Percentiles rank a stretch among this genome's conserved stretches.
Conservation (phyloP, 2,888 invertebrate species). For the Oscheius myriophilus region DNA sequence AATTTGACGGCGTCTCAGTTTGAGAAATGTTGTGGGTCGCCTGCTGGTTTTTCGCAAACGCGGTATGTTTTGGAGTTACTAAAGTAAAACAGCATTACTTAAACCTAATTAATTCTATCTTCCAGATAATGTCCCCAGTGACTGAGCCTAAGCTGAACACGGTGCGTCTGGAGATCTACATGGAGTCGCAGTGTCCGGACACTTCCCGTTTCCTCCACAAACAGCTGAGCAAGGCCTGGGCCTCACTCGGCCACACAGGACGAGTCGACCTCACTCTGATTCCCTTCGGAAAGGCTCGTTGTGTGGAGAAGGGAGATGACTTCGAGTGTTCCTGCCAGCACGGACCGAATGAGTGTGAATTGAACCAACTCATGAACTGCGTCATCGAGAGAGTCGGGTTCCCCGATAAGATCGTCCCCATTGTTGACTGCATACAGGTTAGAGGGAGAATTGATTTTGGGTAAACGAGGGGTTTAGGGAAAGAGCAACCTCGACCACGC, state of each 20-base stretch:
- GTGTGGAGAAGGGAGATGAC: constrained; percentile 55
- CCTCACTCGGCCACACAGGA: constrained; percentile 47
- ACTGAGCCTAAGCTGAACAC: constrained; percentile 41
- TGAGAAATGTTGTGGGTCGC: too few relatives aligned
- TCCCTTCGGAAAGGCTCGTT: constrained; percentile 69
- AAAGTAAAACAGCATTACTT: too few relatives aligned
- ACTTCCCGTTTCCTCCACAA: constrained; percentile 64
- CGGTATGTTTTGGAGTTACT: too few relatives aligned
- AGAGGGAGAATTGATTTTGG: background rate
- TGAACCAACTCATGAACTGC: constrained; percentile 70
- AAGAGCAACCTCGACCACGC: constrained; percentile 51
- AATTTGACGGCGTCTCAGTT: too few relatives aligned
- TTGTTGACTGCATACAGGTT: constrained; percentile 60
- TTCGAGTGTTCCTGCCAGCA: constrained; percentile 68
- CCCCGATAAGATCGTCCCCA: constrained; percentile 58
- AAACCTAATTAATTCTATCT: too few relatives aligned
- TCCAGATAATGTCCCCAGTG: constrained; percentile 40
- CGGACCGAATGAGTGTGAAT: constrained; percentile 64
- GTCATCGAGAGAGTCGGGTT: constrained; percentile 62
- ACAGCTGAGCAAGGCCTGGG: constrained; percentile 63
- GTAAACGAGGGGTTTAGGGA: constrained; percentile 19
- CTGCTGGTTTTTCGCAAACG: too few relatives aligned
- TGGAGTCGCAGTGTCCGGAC: constrained; percentile 70
- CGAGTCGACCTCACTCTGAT: constrained; percentile 61
- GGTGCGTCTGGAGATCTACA: constrained; percentile 64